These are phyloP conservation scores for Gobiocypris rarus DNA, from an alignment of 2,113 vertebrate genomes.

Conservation along the genomic window DNA sequence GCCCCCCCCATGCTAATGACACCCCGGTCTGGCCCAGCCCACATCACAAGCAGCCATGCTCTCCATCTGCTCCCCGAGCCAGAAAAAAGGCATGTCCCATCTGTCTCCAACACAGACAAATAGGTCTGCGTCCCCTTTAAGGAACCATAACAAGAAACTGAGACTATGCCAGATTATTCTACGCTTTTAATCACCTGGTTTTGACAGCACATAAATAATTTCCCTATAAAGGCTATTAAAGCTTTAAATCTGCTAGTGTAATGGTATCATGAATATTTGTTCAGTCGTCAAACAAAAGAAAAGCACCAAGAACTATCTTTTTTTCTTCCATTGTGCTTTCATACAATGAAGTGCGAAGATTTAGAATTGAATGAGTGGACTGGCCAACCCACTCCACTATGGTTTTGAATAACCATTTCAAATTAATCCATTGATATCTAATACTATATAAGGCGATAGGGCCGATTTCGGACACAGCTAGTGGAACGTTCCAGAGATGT, in stretches of 20 bases:
- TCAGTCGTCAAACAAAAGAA: neutral
- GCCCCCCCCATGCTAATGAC: neutral
- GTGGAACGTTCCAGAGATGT: neutral
- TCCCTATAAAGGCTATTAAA: neutral
- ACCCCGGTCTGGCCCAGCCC: neutral
- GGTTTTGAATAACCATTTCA: neutral
- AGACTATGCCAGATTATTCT: neutral
- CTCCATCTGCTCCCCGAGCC: slow-evolving; percentile 48
- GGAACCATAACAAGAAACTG: neutral
- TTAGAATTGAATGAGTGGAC: neutral
- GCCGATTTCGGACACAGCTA: neutral
- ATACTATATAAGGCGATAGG: neutral
- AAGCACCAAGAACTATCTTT: neutral
- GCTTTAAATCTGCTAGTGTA: neutral
- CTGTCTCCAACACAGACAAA: slow-evolving; percentile 30
- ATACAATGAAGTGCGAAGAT: no score
- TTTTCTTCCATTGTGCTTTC: neutral
- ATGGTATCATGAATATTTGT: neutral
- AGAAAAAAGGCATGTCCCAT: slow-evolving; percentile 36
- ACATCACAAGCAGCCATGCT: slow-evolving; percentile 33
- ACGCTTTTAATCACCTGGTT: neutral
- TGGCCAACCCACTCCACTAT: neutral
- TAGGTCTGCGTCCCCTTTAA: neutral
- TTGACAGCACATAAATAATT: neutral
- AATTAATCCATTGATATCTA: neutral